Conservation (phyloP, 2,888 invertebrate genomes). For the Lasioglossum morio region DNA sequence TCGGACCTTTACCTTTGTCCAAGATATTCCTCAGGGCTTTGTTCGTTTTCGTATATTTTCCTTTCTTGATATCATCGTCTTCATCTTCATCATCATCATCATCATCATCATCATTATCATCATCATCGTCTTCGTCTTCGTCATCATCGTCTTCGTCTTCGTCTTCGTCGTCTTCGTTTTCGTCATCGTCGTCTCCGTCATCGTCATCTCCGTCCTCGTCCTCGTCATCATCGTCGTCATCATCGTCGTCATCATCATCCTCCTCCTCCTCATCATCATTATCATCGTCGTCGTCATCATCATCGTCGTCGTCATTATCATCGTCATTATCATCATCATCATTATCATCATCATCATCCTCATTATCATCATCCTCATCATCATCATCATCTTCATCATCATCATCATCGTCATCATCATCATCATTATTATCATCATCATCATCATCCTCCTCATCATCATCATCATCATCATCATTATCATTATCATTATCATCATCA, state of each 20-base stretch:
- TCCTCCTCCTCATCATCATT: slow-evolving; percentile 85
- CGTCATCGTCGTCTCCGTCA: slow-evolving; percentile 84
- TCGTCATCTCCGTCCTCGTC: slow-evolving; percentile 84
- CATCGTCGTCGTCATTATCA: slow-evolving; percentile 85
- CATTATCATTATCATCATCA: slow-evolving; percentile 83
- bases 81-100: slow-evolving; percentile 83
- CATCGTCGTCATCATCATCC: slow-evolving; percentile 86
- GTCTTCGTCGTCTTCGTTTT: slow-evolving; percentile 85
- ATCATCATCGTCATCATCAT: slow-evolving; percentile 85
- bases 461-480: slow-evolving; percentile 85
- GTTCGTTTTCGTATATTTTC: slow-evolving; percentile 68
- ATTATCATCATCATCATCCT: slow-evolving; percentile 85
- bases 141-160: slow-evolving; percentile 84
- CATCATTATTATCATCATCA: slow-evolving; percentile 83
- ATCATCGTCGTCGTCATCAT: slow-evolving; percentile 85
- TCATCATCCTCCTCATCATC: slow-evolving; percentile 85
- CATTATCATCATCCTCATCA: slow-evolving; percentile 85
- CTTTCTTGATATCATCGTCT: slow-evolving; percentile 78
- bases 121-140: slow-evolving; percentile 77
- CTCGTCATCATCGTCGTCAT: slow-evolving; percentile 80
- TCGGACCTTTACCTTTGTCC: slow-evolving; percentile 81
- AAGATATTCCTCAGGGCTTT: slow-evolving; percentile 71
- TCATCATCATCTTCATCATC: slow-evolving; percentile 86
- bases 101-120: slow-evolving; percentile 87
- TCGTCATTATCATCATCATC: slow-evolving; percentile 84